Conservation (phyloP, 2,797 vertebrate species). For the Nannoperca australis region DNA sequence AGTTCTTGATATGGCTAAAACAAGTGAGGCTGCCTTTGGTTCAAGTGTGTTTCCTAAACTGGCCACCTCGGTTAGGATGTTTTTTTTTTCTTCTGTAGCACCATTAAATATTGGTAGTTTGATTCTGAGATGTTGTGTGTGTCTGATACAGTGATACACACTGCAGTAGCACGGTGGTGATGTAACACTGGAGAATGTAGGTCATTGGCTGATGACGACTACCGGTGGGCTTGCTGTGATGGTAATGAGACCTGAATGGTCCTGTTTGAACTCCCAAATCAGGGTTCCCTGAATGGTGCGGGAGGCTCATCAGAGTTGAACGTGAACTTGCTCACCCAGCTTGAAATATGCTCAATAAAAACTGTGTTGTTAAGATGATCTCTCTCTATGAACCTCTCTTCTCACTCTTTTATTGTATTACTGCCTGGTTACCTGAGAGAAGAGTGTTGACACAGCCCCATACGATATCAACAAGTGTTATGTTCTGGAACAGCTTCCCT, state of each 20-base stretch:
- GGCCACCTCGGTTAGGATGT: constrained; percentile 47
- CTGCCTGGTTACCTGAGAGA: constrained; percentile 83
- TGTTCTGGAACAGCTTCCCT: constrained; percentile 31
- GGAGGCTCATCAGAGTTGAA: constrained; percentile 65
- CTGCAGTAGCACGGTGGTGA: constrained; percentile 77
- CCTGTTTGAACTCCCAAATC: constrained; percentile 74
- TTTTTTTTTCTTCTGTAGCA: constrained; percentile 67
- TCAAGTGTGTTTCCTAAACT: constrained; percentile 70
- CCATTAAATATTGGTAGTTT: constrained; percentile 68
- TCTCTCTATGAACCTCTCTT: constrained; percentile 29
- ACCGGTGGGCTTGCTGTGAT: constrained; percentile 71
- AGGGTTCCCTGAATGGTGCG: constrained; percentile 79
- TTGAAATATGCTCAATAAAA: constrained; percentile 62
- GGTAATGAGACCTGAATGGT: constrained; percentile 82
- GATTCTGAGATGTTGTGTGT: constrained; percentile 70
- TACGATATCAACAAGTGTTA: constrained; percentile 46
- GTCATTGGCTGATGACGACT: constrained; percentile 76
- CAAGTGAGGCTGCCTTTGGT: constrained; percentile 70
- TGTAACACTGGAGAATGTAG: constrained; percentile 78
- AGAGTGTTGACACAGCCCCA: constrained; percentile 56
- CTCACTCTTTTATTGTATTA: constrained; percentile 16
- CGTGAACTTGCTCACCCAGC: constrained; percentile 67
- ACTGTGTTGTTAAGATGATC: constrained; percentile 21
- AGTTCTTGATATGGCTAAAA: constrained; percentile 81
- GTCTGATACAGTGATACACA: constrained; percentile 68